Conservation (phyloP, 2,113 vertebrate species). For the Aptenodytes forsteri region DNA sequence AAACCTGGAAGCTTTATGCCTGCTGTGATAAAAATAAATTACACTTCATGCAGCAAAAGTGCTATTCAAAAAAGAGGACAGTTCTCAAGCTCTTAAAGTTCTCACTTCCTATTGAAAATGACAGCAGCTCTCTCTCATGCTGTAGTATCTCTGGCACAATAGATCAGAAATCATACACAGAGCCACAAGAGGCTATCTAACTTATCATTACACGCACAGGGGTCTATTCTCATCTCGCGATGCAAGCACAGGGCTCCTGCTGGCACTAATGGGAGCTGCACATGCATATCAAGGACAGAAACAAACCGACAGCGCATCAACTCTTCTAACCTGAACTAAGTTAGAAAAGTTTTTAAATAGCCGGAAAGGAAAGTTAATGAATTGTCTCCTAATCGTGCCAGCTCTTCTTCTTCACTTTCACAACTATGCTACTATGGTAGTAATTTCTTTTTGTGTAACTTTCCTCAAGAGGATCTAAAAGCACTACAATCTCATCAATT, state of each 20-base stretch:
- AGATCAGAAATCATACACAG: slow-evolving; percentile 61
- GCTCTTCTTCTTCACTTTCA: neutral
- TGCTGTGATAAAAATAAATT: slow-evolving; percentile 70
- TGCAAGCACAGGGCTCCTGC: slow-evolving; percentile 38
- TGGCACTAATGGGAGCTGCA: slow-evolving; percentile 43
- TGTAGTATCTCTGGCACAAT: slow-evolving; percentile 52
- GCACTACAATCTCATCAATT: slow-evolving; percentile 12
- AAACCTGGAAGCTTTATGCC: slow-evolving; percentile 62
- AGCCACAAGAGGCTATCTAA: slow-evolving; percentile 42
- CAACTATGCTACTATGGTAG: neutral
- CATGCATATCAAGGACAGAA: slow-evolving; percentile 21
- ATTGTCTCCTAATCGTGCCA: neutral
- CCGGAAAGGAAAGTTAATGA: neutral
- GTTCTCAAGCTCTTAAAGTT: slow-evolving; percentile 64
- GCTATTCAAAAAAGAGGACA: slow-evolving; percentile 64
- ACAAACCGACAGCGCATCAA: neutral
- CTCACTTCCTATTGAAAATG: slow-evolving; percentile 63
- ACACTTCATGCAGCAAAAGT: slow-evolving; percentile 63
- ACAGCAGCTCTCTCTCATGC: slow-evolving; percentile 52
- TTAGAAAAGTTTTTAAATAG: neutral
- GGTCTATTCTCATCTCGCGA: slow-evolving; percentile 17
- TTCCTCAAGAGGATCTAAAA: slow-evolving; percentile 32
- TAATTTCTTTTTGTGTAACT: slow-evolving; percentile 5
- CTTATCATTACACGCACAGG: slow-evolving; percentile 48
- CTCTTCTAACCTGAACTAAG: neutral